These are phyloP conservation scores for Drosophila paramelanica DNA, from an alignment of 2,888 invertebrate species.

Conservation along the genomic window DNA sequence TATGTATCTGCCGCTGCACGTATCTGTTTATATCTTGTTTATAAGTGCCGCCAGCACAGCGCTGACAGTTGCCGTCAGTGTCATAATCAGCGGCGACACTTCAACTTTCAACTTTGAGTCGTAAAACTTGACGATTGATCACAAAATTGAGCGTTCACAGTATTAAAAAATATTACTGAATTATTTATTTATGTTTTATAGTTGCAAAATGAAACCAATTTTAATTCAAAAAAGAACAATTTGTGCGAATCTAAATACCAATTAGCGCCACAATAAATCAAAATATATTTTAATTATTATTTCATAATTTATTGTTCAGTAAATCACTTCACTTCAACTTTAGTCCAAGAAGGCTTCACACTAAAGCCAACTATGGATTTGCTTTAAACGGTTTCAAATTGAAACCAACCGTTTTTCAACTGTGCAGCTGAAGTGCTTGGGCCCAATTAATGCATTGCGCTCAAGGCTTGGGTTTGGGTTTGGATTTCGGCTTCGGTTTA, in stretches of 20 bases:
- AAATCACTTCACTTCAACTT: background rate
- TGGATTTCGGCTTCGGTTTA: constrained; percentile 12
- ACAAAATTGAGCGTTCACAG: constrained; percentile 5
- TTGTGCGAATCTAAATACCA: too few species aligned
- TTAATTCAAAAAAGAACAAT: too few species aligned
- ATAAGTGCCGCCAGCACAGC: constrained; percentile 53
- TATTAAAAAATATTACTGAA: too few species aligned
- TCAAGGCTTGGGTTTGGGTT: constrained; percentile 25
- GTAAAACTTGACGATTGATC: constrained; percentile 18
- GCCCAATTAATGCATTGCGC: background rate
- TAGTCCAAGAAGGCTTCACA: background rate
- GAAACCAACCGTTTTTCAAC: background rate
- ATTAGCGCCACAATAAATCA: too few species aligned
- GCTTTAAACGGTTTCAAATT: background rate
- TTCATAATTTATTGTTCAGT: too few species aligned
- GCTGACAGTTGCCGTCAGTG: constrained; percentile 66
- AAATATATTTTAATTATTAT: too few species aligned
- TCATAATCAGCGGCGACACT: constrained; percentile 71
- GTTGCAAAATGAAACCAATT: too few species aligned
- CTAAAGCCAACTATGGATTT: background rate
- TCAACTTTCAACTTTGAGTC: constrained; percentile 29
- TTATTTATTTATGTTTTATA: too few species aligned
- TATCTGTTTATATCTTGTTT: constrained; percentile 43
- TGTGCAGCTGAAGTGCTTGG: background rate
- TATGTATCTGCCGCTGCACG: constrained; percentile 27